Evolutionary conservation across 2,797 vertebrate species (phyloP).

Genomic region (Diplodus puntazzo): DNA sequence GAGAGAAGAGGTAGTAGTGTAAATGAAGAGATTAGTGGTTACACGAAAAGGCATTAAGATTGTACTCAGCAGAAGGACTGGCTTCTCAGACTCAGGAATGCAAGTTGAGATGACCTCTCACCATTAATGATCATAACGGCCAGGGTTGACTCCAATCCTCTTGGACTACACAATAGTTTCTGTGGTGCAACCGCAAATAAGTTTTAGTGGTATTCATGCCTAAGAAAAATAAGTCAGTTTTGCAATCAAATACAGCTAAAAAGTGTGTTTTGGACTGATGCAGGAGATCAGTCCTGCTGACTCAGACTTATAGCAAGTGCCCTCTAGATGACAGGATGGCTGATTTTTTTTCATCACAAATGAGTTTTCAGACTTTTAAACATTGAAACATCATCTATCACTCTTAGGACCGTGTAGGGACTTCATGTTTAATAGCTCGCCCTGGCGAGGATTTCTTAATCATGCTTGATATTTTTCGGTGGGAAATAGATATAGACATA

Average conservation of each 20-base stretch:
- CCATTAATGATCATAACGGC: slow-evolving; percentile 71
- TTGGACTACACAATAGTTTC: slow-evolving; percentile 31
- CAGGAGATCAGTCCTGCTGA: slow-evolving; percentile 32
- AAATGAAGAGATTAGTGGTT: slow-evolving; percentile 78
- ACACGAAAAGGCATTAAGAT: slow-evolving; percentile 78
- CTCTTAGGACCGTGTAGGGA: background rate
- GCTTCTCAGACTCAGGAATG: slow-evolving; percentile 62
- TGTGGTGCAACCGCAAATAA: slow-evolving; percentile 30
- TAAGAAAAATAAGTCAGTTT: slow-evolving; percentile 48
- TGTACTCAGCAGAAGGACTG: slow-evolving; percentile 62
- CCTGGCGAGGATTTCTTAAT: background rate
- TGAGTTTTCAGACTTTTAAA: slow-evolving; percentile 21
- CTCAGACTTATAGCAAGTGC: background rate
- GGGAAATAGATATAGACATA: slow-evolving; percentile 12
- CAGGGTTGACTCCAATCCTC: slow-evolving; percentile 60
- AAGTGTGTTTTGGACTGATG: slow-evolving; percentile 47
- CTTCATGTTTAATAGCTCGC: background rate
- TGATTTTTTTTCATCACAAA: background rate
- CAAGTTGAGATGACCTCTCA: slow-evolving; percentile 59
- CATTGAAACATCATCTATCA: background rate
- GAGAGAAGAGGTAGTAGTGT: slow-evolving; percentile 63
- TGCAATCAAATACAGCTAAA: slow-evolving; percentile 52
- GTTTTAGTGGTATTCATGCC: slow-evolving; percentile 37
- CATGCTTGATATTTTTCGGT: background rate
- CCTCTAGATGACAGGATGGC: background rate